Conservation (phyloP, 2,888 invertebrate species). For the Priocnemis perturbator region DNA sequence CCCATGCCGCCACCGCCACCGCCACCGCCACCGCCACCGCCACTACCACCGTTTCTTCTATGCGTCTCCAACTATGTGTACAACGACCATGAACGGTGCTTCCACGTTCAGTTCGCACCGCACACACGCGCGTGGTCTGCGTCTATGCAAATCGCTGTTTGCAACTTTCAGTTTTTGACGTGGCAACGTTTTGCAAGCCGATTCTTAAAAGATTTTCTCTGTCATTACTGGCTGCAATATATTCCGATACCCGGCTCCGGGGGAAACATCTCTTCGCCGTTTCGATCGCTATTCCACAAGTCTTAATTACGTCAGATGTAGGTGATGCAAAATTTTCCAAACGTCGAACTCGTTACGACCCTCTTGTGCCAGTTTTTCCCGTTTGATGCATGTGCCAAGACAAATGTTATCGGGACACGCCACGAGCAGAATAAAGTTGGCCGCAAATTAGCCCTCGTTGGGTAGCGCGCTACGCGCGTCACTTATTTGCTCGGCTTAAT, state of each 20-base stretch:
- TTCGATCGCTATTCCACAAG: too few species aligned
- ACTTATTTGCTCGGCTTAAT: conserved; percentile 29
- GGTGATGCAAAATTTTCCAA: too few species aligned
- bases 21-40: conserved; percentile 29
- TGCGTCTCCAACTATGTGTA: neutral
- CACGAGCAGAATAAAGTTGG: conserved; percentile 34
- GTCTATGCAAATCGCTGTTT: too few species aligned
- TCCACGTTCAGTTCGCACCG: conserved; percentile 15
- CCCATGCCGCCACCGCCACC: conserved; percentile 26
- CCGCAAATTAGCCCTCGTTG: conserved; percentile 41
- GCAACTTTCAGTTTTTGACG: too few species aligned
- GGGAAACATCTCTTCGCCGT: too few species aligned
- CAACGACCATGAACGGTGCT: neutral
- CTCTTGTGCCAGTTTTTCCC: conserved; percentile 10
- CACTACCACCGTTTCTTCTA: conserved; percentile 25
- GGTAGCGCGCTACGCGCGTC: too few species aligned
- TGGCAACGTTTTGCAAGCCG: too few species aligned
- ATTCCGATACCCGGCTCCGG: too few species aligned
- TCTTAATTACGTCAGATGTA: too few species aligned
- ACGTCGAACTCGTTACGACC: too few species aligned
- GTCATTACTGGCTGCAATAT: too few species aligned
- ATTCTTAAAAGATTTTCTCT: too few species aligned
- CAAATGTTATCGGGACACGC: conserved; percentile 35
- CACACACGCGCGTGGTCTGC: neutral
- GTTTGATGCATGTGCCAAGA: conserved; percentile 4